These are phyloP conservation scores for Columba guinea DNA, from an alignment of 2,797 vertebrate genomes.

Conservation along the genomic window DNA sequence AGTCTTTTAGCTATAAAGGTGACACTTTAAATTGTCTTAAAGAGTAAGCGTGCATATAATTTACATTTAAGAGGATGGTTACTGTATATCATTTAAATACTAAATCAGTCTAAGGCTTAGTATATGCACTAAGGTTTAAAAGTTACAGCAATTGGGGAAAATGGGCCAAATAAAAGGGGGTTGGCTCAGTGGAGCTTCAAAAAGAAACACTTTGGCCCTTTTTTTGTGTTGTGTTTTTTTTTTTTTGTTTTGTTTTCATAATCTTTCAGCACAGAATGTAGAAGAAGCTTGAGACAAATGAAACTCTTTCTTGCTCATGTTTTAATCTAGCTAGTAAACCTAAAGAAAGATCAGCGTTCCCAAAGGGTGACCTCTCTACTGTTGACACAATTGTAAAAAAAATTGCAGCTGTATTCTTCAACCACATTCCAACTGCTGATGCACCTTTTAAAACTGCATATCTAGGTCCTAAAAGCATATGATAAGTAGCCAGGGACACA, in stretches of 20 bases:
- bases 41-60: constrained; percentile 60
- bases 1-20: constrained; percentile 63
- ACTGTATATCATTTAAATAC: constrained; percentile 68
- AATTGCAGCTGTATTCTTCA: background rate
- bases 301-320: background rate
- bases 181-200: background rate
- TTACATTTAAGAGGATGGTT: constrained; percentile 62
- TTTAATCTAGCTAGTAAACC: background rate
- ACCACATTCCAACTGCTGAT: background rate
- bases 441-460: background rate
- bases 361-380: background rate
- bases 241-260: background rate
- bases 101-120: constrained; percentile 34
- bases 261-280: background rate
- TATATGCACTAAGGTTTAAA: background rate
- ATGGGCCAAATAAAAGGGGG: background rate
- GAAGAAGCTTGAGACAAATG: background rate
- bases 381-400: background rate
- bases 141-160: background rate
- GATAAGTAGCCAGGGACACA: background rate
- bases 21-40: constrained; percentile 67
- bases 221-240: background rate
- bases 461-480: background rate
- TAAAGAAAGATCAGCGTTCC: background rate
- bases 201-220: background rate